Conservation (phyloP, 2,888 invertebrate species). For the Napeogenes sylphis region DNA sequence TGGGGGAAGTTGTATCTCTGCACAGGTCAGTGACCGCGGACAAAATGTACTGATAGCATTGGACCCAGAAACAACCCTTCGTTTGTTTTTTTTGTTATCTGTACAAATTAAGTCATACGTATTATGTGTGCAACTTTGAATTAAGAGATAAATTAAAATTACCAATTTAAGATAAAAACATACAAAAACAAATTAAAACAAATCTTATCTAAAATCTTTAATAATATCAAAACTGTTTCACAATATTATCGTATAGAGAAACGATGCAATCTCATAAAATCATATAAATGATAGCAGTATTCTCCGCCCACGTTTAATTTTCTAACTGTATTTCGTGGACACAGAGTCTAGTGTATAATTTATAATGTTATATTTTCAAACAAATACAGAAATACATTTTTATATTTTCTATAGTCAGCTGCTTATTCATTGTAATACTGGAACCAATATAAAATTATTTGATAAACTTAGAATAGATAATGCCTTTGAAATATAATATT, state of each 20-base stretch:
- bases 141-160: background rate
- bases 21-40: constrained; percentile 60
- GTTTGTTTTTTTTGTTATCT: background rate
- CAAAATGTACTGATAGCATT: constrained; percentile 47
- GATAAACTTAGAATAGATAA: background rate
- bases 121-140: background rate
- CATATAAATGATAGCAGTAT: constrained; percentile 3
- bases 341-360: background rate
- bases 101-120: background rate
- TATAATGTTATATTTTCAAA: no score
- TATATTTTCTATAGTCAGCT: background rate
- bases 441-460: background rate
- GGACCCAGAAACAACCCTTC: constrained; percentile 24
- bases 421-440: background rate
- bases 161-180: background rate
- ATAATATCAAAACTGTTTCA: background rate
- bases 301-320: background rate
- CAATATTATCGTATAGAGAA: background rate
- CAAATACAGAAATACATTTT: no score
- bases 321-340: background rate
- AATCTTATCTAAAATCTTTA: background rate
- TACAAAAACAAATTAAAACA: background rate
- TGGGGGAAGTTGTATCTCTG: constrained; percentile 59
- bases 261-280: background rate
- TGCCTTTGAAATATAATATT: background rate